Base-by-base conservation (phyloP, 2,113 vertebrate species). In the Aramus guarauna region DNA sequence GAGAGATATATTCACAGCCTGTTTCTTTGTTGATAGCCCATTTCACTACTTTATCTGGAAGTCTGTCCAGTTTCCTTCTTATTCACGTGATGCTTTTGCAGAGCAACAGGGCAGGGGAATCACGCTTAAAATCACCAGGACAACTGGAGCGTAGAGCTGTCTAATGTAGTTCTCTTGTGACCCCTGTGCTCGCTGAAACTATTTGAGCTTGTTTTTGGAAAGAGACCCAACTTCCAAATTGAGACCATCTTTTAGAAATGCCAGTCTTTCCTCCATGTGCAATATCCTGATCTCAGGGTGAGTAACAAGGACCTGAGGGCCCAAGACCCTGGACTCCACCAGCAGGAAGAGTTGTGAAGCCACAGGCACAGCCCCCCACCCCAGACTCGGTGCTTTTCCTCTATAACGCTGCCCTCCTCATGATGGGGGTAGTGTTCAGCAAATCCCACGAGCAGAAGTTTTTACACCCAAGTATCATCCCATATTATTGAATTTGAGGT, bases 341-440 rank as follows among this genome's bases (percentile, higher is more conserved):
- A 27, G 15, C 69, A 91, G 72, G 26, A 85, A 37, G 5, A 43
- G 36, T 64, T 71, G 63, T 18, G 24, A 26, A 86, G 15, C 14
- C 15, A 8, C 7, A 32, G 0, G 39, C 4, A 34, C 14, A 43
- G 32, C 15, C 21, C 18, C 26, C 0, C 0, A 10, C 29, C 41
- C 32, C n/a, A 16, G 5, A 11, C 22, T 36, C 2, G 0, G 55
- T 14, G 77, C 36, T 76, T 9, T n/a, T 48, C 48, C 32, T 26
- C 71, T 43, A 1, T 7, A 37, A 47, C 3, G 3, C 50, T 69
- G 63, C n/a, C 53, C 58, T 85, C 26, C 32, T 90, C 30, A 8
- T 7, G 4, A 3, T 43, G 2, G 2, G 23, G 23, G 18, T 47
- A 41, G 13, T 4, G 15, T 9, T 63, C 53, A 83, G 41, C 32